Percentiles rank a stretch among this genome's conserved stretches.
Conservation (phyloP, 2,888 invertebrate genomes). For the Augiades crinisus region DNA sequence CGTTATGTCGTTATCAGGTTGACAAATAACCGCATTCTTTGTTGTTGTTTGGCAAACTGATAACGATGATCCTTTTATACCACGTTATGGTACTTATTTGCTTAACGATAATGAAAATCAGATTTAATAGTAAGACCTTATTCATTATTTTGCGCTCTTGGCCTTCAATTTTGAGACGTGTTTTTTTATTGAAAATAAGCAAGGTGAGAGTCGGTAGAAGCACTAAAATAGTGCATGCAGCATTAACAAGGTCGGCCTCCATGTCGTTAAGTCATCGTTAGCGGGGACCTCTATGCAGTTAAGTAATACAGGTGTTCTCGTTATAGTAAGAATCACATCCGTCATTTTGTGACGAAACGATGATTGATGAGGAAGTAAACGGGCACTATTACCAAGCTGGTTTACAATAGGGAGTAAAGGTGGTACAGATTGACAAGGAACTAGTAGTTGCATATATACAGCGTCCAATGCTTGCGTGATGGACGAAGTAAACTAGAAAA, state of each 20-base stretch:
- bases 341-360: conserved; percentile 51
- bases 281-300: conserved; percentile 48
- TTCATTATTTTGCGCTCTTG: no score
- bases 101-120: no score
- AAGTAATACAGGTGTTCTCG: conserved; percentile 52
- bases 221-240: conserved; percentile 13
- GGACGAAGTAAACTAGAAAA: no score
- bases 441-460: not conserved
- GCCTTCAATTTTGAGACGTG: no score
- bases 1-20: no score
- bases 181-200: not conserved
- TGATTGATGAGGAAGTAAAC: conserved; percentile 60
- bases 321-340: conserved; percentile 46
- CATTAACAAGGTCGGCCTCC: conserved; percentile 47
- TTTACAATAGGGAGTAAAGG: conserved; percentile 40
- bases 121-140: no score
- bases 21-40: no score
- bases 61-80: no score
- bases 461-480: no score
- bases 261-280: conserved; percentile 50
- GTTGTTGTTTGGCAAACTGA: no score
- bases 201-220: not conserved
- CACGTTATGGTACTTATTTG: no score
- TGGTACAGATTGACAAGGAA: not conserved
- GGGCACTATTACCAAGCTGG: conserved; percentile 55